Percentiles rank a stretch among this genome's conserved stretches.
phyloP scores from a whole-genome alignment of 1,140 invertebrate species.

The Doryteuthis pealeii region DNA sequence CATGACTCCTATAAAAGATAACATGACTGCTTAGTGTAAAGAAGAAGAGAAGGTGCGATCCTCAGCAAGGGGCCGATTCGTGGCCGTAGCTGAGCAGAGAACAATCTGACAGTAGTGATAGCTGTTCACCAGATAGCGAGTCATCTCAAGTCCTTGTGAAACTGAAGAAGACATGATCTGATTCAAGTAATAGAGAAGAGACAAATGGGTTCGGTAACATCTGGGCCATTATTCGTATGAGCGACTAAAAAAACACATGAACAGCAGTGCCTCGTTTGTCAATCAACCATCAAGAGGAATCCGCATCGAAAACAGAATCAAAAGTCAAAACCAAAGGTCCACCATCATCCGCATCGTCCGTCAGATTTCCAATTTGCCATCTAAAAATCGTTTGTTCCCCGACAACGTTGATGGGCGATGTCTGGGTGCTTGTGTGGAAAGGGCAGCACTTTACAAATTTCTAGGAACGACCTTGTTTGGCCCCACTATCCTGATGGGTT shows the following conservation, averaged over 20 bases:
- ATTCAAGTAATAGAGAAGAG: constrained; percentile 30
- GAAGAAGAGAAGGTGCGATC: background rate
- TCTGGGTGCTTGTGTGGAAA: constrained; percentile 90
- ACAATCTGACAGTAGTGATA: background rate
- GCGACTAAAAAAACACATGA: constrained; percentile 70
- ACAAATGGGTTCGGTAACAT: constrained; percentile 14
- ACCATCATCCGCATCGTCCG: constrained; percentile 29
- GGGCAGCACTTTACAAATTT: constrained; percentile 76
- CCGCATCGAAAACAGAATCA: constrained; percentile 56
- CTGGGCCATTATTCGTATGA: constrained; percentile 68
- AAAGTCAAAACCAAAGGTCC: constrained; percentile 47
- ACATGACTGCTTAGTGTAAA: background rate
- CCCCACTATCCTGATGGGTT: constrained; percentile 66
- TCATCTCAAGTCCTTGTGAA: constrained; percentile 29
- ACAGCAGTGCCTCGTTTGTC: constrained; percentile 69
- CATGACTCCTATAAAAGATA: background rate
- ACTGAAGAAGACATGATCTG: constrained; percentile 28
- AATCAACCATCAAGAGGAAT: constrained; percentile 67
- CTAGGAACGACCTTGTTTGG: constrained; percentile 93
- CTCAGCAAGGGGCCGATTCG: background rate
- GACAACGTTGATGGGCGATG: constrained; percentile 50
- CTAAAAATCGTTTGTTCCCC: constrained; percentile 44
- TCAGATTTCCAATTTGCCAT: constrained; percentile 50
- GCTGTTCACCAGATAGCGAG: constrained; percentile 3
- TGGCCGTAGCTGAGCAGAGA: background rate